Evolutionary conservation across 2,888 invertebrate species (phyloP).

Genomic region (Clusia tigrina): DNA sequence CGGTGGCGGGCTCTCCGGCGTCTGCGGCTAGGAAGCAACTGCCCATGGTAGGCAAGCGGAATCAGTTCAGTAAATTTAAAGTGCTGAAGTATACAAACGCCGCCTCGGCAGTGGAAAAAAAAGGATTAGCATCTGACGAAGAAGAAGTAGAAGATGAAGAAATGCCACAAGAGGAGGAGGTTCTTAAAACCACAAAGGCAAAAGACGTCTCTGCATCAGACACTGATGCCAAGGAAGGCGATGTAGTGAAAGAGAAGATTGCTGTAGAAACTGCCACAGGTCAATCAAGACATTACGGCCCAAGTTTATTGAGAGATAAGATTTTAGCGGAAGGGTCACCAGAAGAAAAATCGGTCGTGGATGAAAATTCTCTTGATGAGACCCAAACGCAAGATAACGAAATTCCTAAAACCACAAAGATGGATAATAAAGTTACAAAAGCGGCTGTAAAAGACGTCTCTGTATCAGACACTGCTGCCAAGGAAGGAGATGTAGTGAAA

Average conservation of each 20-base stretch:
- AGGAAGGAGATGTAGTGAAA: constrained; percentile 20
- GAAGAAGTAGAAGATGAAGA: constrained; percentile 42
- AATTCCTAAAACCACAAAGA: neutral
- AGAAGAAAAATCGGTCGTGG: neutral
- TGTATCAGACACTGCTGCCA: neutral
- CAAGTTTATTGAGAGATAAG: neutral
- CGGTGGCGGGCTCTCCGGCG: constrained; percentile 28
- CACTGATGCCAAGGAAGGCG: neutral
- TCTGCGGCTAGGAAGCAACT: constrained; percentile 45
- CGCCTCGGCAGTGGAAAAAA: constrained; percentile 28
- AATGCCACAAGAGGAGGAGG: constrained; percentile 8
- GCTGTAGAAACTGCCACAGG: neutral
- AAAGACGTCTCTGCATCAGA: no score
- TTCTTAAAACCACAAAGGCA: constrained; percentile 9
- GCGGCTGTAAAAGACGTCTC: constrained; percentile 25
- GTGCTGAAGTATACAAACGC: constrained; percentile 42
- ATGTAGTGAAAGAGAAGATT: neutral
- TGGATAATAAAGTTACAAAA: neutral
- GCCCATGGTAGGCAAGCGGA: constrained; percentile 66
- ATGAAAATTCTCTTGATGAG: constrained; percentile 23
- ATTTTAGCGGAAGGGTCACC: neutral
- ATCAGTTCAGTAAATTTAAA: constrained; percentile 61
- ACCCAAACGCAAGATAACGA: neutral
- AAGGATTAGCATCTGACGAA: constrained; percentile 47
- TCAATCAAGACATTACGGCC: neutral